Evolutionary conservation across 2,888 invertebrate genomes (phyloP), one percentile per base, ranked within the genome.

Genomic region (Allolobophora icterica): DNA sequence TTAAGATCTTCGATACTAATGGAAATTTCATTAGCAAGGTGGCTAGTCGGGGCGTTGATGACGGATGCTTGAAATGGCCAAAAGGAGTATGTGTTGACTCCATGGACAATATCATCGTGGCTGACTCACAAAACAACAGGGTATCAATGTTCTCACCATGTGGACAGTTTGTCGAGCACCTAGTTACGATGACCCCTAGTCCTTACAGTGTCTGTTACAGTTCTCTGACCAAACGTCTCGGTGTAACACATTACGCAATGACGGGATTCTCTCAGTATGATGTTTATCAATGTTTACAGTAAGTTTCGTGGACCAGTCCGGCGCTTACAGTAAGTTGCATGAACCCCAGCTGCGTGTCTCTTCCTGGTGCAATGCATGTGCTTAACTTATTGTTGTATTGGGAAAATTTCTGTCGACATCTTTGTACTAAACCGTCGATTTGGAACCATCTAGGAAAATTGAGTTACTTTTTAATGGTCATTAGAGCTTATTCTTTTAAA

Each of bases 11-110:
- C 90, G 91, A 92, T 90, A 15, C 92, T 15, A n/a, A 90, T 8
- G 93, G 93, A 15, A 42, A 89, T n/a, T 91, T 91, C 33, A 35
- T 93, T 21, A 21, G 19, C 5, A 92, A 90, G 52, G 91, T 92
- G 84, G 92, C 92, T n/a, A 89, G 45, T 21, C 91, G 92, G 17
- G 93, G 93, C 17, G 40, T 35, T 42, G 90, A 35, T 71, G 91
- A 71, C 91, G 93, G 21, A 8, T 90, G 92, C 87, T 35, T 92
- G 87, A 90, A 90, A n/a, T 92, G 92, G 92, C 92, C 92, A 34
- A 92, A 92, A 40, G 92, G 92, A 33, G 89, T 92, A n/a, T 91
- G 91, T 52, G 90, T 92, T 33, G 92, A 92, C 83, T 42, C 34
- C n/a, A 52, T 34, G 24, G 91, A 92, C 87, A 92, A 92, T 84